Evolutionary conservation across 2,113 vertebrate species (phyloP).

Genomic region (Sialia sialis): DNA sequence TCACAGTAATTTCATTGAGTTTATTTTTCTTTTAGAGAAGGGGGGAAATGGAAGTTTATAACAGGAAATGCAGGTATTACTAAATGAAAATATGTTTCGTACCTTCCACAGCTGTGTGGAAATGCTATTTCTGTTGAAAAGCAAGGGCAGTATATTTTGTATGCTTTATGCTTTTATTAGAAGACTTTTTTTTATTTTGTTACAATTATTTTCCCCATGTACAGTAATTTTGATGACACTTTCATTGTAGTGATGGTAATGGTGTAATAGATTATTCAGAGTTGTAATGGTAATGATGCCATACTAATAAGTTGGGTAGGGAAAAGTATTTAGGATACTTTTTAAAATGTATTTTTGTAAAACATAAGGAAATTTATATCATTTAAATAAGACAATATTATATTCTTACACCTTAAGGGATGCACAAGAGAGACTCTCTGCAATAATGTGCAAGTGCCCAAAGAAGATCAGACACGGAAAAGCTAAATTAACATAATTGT

Average conservation of each 20-base stretch:
- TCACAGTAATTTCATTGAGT: background rate
- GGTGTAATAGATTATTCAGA: background rate
- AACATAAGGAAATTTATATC: slow-evolving; percentile 70
- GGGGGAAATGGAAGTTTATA: background rate
- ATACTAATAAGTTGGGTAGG: background rate
- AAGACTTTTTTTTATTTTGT: background rate
- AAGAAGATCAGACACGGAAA: slow-evolving; percentile 20
- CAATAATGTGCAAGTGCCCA: slow-evolving; percentile 36
- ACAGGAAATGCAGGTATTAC: slow-evolving; percentile 7
- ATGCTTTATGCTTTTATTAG: slow-evolving; percentile 2
- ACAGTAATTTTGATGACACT: slow-evolving; percentile 32
- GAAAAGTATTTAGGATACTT: slow-evolving; percentile 67
- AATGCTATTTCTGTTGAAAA: slow-evolving; percentile 21
- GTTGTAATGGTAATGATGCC: background rate
- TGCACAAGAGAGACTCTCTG: slow-evolving; percentile 60
- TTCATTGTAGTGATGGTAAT: slow-evolving; percentile 6
- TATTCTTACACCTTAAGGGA: slow-evolving; percentile 64
- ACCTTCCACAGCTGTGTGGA: background rate
- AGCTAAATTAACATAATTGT: slow-evolving; percentile 27
- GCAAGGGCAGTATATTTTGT: background rate
- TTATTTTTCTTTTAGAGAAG: slow-evolving; percentile 52
- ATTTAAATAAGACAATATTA: slow-evolving; percentile 64
- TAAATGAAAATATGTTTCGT: slow-evolving; percentile 1
- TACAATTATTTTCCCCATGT: slow-evolving; percentile 16
- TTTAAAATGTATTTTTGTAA: slow-evolving; percentile 71